These are phyloP conservation scores for Antheraea yamamai DNA, from an alignment of 2,888 invertebrate genomes.

Conservation along the genomic window DNA sequence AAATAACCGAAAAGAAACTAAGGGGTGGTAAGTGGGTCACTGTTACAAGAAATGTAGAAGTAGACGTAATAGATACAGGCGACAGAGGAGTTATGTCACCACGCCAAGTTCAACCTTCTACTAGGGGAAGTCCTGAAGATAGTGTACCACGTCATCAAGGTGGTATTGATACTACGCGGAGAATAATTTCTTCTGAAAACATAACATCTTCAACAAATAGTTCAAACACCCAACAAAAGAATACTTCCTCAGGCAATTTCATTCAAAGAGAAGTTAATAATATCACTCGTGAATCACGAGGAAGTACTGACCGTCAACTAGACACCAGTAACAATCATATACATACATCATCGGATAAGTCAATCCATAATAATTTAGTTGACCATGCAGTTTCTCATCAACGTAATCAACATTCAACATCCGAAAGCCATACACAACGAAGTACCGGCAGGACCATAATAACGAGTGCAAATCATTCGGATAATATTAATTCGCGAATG, in stretches of 20 bases:
- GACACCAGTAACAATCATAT: conserved; percentile 38
- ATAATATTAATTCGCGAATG: conserved; percentile 45
- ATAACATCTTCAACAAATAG: conserved; percentile 44
- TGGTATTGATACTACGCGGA: conserved; percentile 45
- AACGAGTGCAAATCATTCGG: conserved; percentile 39
- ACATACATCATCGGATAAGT: conserved; percentile 42
- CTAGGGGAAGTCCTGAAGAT: conserved; percentile 38
- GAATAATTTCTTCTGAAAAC: conserved; percentile 48
- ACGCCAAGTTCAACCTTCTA: conserved; percentile 23
- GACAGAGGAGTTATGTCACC: conserved; percentile 36
- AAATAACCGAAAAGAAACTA: conserved; percentile 81
- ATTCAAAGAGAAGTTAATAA: conserved; percentile 39
- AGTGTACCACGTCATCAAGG: conserved; percentile 31
- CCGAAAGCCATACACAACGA: conserved; percentile 40
- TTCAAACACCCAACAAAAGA: conserved; percentile 36
- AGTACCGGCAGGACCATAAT: conserved; percentile 36
- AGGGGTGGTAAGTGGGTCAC: conserved; percentile 76
- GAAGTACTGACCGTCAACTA: conserved; percentile 45
- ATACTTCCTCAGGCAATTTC: conserved; percentile 38
- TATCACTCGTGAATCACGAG: conserved; percentile 41
- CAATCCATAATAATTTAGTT: conserved; percentile 38
- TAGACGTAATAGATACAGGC: conserved; percentile 74
- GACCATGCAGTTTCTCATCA: conserved; percentile 41
- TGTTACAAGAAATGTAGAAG: conserved; percentile 85
- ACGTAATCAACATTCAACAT: conserved; percentile 26